Base-by-base conservation (phyloP, 2,113 vertebrate species). In the Rhabdornis inornatus region DNA sequence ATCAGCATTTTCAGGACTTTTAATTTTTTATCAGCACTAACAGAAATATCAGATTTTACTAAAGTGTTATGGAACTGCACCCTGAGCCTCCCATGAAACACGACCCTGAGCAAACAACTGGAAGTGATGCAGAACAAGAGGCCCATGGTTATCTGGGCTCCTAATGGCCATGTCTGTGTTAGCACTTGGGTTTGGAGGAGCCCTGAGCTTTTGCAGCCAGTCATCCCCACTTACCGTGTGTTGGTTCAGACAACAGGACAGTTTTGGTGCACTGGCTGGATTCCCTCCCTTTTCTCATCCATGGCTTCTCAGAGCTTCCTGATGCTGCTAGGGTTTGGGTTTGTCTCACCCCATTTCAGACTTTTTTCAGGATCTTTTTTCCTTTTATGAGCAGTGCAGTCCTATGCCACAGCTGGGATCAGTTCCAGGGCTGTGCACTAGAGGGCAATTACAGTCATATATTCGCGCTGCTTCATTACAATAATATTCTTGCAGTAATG, bases 381-480 rank as follows among this genome's bases (percentile, higher is more conserved):
- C n/a, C 27, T 69, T 80, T 69, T 10, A 15, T 39, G 75, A 90
- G 77, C 64, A 33, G 49, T 8, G 35, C 4, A 2, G 84, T 60
- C 63, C 78, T 65, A 12, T 50, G 64, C 45, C 90, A 88, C 35
- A 76, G 89, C 94, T 75, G 91, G 74, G 80, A 95, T 93, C 92
- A 97, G 79, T 96, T 96, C 96, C 87, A 86, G 85, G 83, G 93
- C 92, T 95, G 93, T 94, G 95, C 96, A 96, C 95, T 97, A 97
- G 95, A 96, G 96, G 94, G 95, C 97, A 97, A 96, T 92, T 93
- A 95, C 90, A 81, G 55, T 56, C 21, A 2, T 78, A 81, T 22
- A 55, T 18, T 15, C 5, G 0, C 2, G 0, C 68, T 1, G 16
- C 55, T 72, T 96, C 93, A 95, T 94, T 95, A 94, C 86, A 92